Conservation (phyloP, 2,113 vertebrate species). For the Grus americana region DNA sequence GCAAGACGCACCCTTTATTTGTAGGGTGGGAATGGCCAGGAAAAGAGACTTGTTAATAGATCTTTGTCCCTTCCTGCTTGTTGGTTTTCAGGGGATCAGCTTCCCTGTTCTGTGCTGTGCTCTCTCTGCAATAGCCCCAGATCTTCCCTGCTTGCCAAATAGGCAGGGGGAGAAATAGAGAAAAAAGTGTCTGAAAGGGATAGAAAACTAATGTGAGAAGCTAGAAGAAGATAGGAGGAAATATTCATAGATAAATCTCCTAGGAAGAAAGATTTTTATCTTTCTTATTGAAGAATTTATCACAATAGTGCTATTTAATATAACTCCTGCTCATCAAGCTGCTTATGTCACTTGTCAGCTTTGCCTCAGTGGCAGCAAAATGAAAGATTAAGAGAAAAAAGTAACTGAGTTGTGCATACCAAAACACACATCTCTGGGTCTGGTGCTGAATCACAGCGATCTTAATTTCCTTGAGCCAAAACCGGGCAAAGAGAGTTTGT, state of each 20-base stretch:
- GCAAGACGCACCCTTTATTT: neutral
- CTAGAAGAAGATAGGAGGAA: neutral
- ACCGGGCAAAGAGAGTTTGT: neutral
- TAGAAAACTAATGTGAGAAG: neutral
- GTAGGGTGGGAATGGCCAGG: neutral
- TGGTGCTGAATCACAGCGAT: neutral
- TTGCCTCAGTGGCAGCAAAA: slow-evolving; percentile 13
- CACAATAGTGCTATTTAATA: slow-evolving; percentile 42
- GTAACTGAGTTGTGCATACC: neutral
- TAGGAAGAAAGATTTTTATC: slow-evolving; percentile 43
- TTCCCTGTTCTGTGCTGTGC: neutral
- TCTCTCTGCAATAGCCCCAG: neutral
- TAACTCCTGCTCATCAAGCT: slow-evolving; percentile 24
- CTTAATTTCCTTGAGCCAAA: neutral
- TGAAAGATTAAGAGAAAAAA: neutral
- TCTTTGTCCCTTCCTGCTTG: neutral
- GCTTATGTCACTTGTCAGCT: slow-evolving; percentile 20
- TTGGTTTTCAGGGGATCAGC: neutral
- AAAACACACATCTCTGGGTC: neutral
- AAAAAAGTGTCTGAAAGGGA: neutral
- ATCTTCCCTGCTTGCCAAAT: neutral
- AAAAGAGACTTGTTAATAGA: neutral
- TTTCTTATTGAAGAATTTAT: slow-evolving; percentile 53
- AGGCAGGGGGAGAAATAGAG: neutral
- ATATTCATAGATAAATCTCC: neutral